These are phyloP conservation scores for Macroglossus sobrinus DNA, from an alignment of 2,113 vertebrate genomes.

Conservation along the genomic window DNA sequence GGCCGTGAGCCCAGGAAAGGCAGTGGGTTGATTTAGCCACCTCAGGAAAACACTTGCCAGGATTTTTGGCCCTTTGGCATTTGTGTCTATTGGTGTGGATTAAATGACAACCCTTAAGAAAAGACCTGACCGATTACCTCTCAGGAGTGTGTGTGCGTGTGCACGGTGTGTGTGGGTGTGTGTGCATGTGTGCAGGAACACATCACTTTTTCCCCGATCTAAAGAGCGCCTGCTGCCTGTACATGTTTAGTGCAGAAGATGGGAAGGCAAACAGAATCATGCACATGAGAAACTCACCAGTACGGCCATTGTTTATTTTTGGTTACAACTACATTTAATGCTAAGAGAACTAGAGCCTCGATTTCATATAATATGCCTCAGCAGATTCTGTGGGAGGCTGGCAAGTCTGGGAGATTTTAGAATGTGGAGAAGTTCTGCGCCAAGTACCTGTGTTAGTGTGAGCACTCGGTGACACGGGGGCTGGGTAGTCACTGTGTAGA, in stretches of 20 bases:
- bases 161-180: not conserved
- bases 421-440: not conserved
- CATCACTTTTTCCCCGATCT: accelerated
- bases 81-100: not conserved
- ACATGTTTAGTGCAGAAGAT: not conserved
- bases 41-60: not conserved
- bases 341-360: not conserved
- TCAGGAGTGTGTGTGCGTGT: not conserved
- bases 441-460: not conserved
- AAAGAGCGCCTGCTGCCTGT: not conserved
- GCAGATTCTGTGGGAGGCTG: not conserved
- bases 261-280: not conserved
- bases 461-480: not conserved
- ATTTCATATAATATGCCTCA: not conserved
- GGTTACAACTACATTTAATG: not conserved
- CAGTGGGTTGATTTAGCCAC: not conserved
- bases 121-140: not conserved
- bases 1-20: not conserved
- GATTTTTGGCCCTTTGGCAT: not conserved
- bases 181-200: not conserved
- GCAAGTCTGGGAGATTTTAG: not conserved
- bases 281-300: not conserved
- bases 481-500: not conserved
- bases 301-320: not conserved
- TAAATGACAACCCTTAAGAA: not conserved